Percentiles rank a stretch among this genome's conserved stretches.
Conservation (phyloP, 1,140 invertebrate genomes). For the Cardiocondyla obscurior region DNA sequence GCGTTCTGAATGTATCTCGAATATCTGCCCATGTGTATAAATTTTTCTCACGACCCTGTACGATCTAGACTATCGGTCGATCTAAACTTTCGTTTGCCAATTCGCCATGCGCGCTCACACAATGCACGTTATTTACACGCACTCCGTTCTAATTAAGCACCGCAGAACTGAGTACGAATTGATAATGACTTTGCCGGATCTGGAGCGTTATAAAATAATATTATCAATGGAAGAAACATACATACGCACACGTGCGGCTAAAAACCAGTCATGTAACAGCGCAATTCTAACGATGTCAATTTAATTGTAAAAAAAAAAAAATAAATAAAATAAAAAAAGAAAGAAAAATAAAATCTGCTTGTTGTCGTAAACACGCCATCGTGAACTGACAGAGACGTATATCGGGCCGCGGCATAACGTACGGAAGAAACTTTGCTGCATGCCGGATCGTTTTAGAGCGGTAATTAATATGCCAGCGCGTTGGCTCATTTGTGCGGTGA, state of each 20-base stretch:
- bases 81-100: constrained; percentile 45
- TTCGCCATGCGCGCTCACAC: constrained; percentile 21
- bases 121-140: constrained; percentile 51
- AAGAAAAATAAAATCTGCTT: too few species aligned
- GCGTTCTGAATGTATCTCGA: constrained; percentile 20
- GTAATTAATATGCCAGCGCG: constrained; percentile 6
- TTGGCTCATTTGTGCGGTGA: background rate
- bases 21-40: constrained; percentile 30
- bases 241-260: background rate
- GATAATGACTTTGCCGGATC: background rate
- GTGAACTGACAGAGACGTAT: background rate
- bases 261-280: background rate
- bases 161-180: constrained; percentile 9
- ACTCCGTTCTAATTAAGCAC: constrained; percentile 61
- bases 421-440: constrained; percentile 12
- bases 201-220: background rate
- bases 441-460: background rate
- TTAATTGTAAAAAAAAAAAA: background rate
- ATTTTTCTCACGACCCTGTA: constrained; percentile 54
- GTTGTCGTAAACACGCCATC: constrained; percentile 2
- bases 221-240: background rate
- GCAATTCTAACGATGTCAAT: background rate
- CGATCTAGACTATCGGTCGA: constrained; percentile 45
- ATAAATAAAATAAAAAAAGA: too few species aligned
- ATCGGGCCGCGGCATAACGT: background rate